Conservation (phyloP, 92 coral and sea anemone genomes). For the Parazoanthus swiftii region DNA sequence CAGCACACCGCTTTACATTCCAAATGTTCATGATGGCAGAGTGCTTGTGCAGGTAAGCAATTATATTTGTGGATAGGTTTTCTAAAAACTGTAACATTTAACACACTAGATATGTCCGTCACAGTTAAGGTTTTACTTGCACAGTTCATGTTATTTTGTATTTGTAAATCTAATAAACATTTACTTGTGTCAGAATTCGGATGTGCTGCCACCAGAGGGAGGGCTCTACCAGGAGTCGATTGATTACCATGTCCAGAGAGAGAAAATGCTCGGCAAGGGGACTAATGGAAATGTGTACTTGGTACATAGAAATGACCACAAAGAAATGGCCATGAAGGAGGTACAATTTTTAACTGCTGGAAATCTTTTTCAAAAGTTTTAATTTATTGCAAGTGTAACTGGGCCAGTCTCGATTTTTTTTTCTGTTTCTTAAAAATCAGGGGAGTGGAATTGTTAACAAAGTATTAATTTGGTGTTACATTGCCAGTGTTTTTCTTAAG, state of each 20-base stretch:
- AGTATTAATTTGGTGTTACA: no score
- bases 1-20: neutral
- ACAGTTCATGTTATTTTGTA: neutral
- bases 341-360: constrained; percentile 17
- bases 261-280: constrained; percentile 56
- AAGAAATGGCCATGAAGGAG: constrained; percentile 64
- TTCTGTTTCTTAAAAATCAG: no score
- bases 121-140: neutral
- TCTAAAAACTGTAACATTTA: no score
- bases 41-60: constrained; percentile 29
- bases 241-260: constrained; percentile 49
- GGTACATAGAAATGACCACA: constrained; percentile 43
- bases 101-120: no score
- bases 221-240: constrained; percentile 48
- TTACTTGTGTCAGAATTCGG: constrained; percentile 3
- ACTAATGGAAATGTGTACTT: constrained; percentile 57
- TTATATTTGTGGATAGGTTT: neutral
- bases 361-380: no score
- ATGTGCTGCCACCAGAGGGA: constrained; percentile 23
- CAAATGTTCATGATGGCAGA: neutral
- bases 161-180: neutral
- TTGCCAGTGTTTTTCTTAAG: no score
- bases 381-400: no score
- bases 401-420: no score
- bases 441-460: no score